Evolutionary conservation across 2,888 invertebrate species (phyloP).

Genomic region (Tetheella fluctuosa): DNA sequence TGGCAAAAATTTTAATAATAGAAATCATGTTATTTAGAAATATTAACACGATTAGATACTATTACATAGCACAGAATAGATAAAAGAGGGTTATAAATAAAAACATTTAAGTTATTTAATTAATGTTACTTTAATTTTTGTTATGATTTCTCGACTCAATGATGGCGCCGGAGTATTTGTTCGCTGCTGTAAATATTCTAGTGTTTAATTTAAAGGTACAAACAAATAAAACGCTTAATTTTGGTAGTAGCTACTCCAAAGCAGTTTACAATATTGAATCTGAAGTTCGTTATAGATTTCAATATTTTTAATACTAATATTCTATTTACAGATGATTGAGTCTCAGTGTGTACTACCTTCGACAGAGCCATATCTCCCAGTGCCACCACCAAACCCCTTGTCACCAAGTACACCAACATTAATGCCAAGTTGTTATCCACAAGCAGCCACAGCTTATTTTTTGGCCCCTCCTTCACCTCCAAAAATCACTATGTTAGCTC

Average conservation of each 20-base stretch:
- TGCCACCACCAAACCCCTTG: background rate
- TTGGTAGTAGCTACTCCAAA: no score
- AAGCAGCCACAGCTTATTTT: conserved; percentile 43
- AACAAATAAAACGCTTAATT: no score
- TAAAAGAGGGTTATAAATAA: conserved; percentile 5
- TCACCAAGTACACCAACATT: no score
- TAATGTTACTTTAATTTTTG: conserved; percentile 1
- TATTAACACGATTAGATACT: background rate
- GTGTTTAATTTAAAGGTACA: background rate
- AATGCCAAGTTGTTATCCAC: conserved; percentile 36
- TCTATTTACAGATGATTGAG: conserved; percentile 22
- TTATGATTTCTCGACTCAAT: background rate
- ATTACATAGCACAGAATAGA: background rate
- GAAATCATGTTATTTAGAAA: background rate
- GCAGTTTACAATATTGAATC: no score
- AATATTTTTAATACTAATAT: background rate
- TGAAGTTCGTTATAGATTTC: background rate
- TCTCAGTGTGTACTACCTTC: conserved; percentile 17
- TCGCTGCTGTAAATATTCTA: background rate
- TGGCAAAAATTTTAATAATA: background rate
- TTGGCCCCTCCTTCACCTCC: conserved; percentile 35
- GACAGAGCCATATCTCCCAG: background rate
- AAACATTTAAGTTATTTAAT: background rate
- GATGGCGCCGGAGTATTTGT: background rate
- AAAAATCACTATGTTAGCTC: conserved; percentile 32